A percentile compares a stretch with the other conserved stretches of the same genome.
These are phyloP conservation scores for Mechanitis mazaeus DNA, from an alignment of 2,888 invertebrate species.

Conservation along the genomic window DNA sequence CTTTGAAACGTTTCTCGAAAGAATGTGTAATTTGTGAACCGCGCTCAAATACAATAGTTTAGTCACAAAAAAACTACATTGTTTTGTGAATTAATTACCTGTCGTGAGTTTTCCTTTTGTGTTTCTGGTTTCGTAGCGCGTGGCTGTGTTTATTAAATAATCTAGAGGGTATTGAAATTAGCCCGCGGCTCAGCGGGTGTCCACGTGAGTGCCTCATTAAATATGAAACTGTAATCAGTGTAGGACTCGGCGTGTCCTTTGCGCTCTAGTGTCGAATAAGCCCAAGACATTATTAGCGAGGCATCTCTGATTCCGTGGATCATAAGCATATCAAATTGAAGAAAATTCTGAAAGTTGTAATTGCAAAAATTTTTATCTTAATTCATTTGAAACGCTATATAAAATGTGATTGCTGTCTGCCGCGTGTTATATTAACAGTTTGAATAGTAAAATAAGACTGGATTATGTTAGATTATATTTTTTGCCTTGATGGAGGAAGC, in stretches of 20 bases:
- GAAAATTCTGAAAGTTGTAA: too few species aligned
- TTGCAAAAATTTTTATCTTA: too few species aligned
- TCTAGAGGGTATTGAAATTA: slow-evolving; percentile 65
- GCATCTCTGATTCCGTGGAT: background rate
- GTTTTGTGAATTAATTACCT: slow-evolving; percentile 32
- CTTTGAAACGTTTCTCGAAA: slow-evolving; percentile 30
- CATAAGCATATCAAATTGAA: too few species aligned
- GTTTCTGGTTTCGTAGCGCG: slow-evolving; percentile 29
- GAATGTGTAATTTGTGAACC: slow-evolving; percentile 34
- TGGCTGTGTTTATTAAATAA: slow-evolving; percentile 45
- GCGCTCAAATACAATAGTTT: slow-evolving; percentile 27
- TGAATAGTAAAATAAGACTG: background rate
- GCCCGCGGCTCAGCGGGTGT: slow-evolving; percentile 56
- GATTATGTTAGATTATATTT: slow-evolving; percentile 6
- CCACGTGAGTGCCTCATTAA: slow-evolving; percentile 69
- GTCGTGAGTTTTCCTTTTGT: slow-evolving; percentile 31
- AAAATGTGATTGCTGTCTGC: too few species aligned
- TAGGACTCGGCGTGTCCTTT: slow-evolving; percentile 53
- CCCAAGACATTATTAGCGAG: slow-evolving; percentile 6
- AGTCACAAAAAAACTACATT: slow-evolving; percentile 24
- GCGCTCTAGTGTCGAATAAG: slow-evolving; percentile 42
- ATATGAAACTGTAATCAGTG: slow-evolving; percentile 72
- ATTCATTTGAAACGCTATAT: too few species aligned
- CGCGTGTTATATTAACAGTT: too few species aligned
- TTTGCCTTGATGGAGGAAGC: slow-evolving; percentile 56